These are phyloP conservation scores for Solenopsis invicta DNA, from an alignment of 1,140 invertebrate genomes.

Conservation along the genomic window DNA sequence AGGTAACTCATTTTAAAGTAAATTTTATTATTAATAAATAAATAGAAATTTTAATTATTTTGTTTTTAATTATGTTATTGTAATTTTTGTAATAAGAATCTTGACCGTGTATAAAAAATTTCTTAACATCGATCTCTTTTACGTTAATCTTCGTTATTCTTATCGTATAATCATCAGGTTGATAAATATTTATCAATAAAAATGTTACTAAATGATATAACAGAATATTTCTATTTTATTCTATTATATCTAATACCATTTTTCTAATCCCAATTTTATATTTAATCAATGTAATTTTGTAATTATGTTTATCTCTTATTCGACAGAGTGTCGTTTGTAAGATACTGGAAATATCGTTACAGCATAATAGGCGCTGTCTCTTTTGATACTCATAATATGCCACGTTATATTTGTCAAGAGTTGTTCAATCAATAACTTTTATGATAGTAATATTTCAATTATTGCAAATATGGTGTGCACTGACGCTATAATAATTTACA, in stretches of 20 bases:
- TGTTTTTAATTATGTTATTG: background rate
- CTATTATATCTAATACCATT: background rate
- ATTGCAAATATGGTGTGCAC: conserved; percentile 8
- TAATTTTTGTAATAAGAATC: background rate
- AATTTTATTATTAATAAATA: background rate
- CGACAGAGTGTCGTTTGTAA: too few relatives aligned
- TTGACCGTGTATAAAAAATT: background rate
- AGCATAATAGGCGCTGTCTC: background rate
- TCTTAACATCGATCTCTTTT: background rate
- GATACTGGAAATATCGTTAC: background rate
- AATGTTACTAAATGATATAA: conserved; percentile 7
- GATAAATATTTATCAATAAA: background rate
- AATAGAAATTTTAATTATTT: background rate
- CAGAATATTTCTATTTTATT: background rate
- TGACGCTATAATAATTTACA: conserved; percentile 25
- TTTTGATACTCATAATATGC: background rate
- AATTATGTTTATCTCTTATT: conserved; percentile 2
- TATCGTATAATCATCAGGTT: background rate
- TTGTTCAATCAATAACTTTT: conserved; percentile 23
- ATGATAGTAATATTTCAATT: conserved; percentile 36
- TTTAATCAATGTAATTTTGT: background rate
- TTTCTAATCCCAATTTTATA: background rate
- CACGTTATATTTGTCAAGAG: background rate
- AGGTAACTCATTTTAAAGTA: background rate
- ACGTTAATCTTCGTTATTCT: background rate